These are phyloP conservation scores for Odobenus rosmarus DNA, from an alignment of 2,113 vertebrate genomes.

Conservation along the genomic window DNA sequence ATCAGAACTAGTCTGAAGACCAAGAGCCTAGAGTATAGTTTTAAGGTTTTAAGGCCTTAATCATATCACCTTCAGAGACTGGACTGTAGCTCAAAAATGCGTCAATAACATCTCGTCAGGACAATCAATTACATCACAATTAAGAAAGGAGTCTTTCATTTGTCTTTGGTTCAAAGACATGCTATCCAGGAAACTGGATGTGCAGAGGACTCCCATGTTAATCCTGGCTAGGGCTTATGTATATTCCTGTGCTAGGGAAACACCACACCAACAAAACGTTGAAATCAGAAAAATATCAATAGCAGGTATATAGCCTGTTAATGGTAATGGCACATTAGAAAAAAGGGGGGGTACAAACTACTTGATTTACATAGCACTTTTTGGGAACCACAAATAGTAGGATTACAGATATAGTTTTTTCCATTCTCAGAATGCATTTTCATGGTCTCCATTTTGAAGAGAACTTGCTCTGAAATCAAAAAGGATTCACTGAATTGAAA, in stretches of 20 bases:
- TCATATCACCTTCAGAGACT: neutral
- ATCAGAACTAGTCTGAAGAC: neutral
- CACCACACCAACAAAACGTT: neutral
- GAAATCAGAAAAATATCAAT: neutral
- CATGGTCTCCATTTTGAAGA: neutral
- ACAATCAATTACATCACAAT: neutral
- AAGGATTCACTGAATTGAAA: neutral
- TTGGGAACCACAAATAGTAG: neutral
- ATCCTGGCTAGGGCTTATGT: neutral
- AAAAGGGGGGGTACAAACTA: no score
- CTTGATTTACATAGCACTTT: neutral
- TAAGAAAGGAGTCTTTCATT: neutral
- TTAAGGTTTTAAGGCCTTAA: neutral
- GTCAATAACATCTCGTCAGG: neutral
- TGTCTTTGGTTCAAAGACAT: neutral
- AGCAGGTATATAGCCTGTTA: neutral
- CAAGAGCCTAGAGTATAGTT: neutral
- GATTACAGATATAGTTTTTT: neutral
- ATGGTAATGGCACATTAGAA: neutral
- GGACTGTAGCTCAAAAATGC: neutral
- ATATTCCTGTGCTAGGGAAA: neutral
- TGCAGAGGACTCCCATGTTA: neutral
- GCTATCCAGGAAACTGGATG: rapidly evolving
- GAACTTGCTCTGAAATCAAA: neutral
- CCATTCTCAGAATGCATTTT: neutral